Evolutionary conservation across 2,113 vertebrate species (phyloP), one percentile per base, ranked within the genome.

Genomic region (Xiphophorus hellerii): DNA sequence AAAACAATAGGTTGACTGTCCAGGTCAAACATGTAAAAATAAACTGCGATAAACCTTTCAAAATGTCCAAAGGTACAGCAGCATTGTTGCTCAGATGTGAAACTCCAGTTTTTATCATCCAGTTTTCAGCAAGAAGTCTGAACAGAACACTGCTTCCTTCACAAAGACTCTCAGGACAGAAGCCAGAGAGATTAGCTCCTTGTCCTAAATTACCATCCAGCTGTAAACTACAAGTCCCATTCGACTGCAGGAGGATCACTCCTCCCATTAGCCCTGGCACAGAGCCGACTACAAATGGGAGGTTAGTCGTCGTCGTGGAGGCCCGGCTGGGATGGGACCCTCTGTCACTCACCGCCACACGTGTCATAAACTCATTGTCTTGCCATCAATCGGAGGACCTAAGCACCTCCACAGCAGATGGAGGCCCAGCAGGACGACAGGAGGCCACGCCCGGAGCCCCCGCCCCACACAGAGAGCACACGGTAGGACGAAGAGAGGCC

Each of bases 321-420:
- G 78, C 89, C 85, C 86, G 69, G 84, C 82, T 82, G 87, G 90
- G 89, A 90, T 66, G 22, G 71, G 87, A 77, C 76, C 87, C 92
- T 90, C 88, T 83, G 91, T 93, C 93, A 92, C 91, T 94, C 92
- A 92, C 51, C 9, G 75, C 85, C 84, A 90, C 88, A 78, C 84
- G 67, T 87, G 90, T 92, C 93, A 89, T 82, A 84, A 89, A 88
- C 78, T 83, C 85, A 91, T 88, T 90, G 91, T 89, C 75, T 76
- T 27, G 79, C 88, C 84, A 93, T 94, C 89, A 91, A 93, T 94
- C 90, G 51, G 28, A 78, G 85, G 89, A 87, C 89, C 84, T 91
- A 94, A 94, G 88, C 88, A 91, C 88, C 86, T 92, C 86, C 39
- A 58, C 37, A 83, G 87, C 93, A 94, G 92, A 93, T 92, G 93